Evolutionary conservation across 1,140 invertebrate species (phyloP).

Genomic region (Fopius arisanus): DNA sequence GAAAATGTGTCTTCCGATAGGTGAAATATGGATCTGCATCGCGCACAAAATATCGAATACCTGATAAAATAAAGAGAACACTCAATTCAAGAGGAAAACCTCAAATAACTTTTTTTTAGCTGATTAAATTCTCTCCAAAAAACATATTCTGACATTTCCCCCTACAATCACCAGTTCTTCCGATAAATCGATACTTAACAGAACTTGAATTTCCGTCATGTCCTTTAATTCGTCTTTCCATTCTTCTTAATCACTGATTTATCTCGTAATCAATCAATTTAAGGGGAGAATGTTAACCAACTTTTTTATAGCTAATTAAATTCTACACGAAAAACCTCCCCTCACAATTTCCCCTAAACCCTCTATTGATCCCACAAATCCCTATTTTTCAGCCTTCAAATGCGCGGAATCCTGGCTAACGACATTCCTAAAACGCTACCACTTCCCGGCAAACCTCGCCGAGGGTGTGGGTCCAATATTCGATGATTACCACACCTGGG

Average conservation of each 20-base stretch:
- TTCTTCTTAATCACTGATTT: too few relatives aligned
- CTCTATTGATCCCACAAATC: background rate
- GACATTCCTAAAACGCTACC: conserved; percentile 45
- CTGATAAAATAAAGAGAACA: too few relatives aligned
- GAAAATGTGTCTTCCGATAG: background rate
- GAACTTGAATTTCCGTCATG: background rate
- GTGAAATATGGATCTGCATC: background rate
- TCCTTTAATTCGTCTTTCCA: background rate
- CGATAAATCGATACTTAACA: background rate
- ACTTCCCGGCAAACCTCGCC: conserved; percentile 39
- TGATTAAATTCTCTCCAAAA: too few relatives aligned
- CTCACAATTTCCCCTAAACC: background rate
- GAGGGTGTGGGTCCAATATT: conserved; percentile 44
- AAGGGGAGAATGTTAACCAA: too few relatives aligned
- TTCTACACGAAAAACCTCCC: too few relatives aligned
- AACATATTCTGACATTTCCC: too few relatives aligned
- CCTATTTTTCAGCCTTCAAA: conserved; percentile 50
- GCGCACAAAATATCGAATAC: too few relatives aligned
- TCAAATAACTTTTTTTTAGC: too few relatives aligned
- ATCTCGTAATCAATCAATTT: too few relatives aligned
- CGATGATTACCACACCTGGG: conserved; percentile 47
- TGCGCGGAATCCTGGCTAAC: conserved; percentile 49
- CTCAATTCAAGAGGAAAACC: too few relatives aligned
- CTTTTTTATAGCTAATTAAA: too few relatives aligned
- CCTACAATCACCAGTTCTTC: too few relatives aligned